Base-by-base conservation (phyloP, 1,140 invertebrate genomes). In the Anastrepha obliqua region DNA sequence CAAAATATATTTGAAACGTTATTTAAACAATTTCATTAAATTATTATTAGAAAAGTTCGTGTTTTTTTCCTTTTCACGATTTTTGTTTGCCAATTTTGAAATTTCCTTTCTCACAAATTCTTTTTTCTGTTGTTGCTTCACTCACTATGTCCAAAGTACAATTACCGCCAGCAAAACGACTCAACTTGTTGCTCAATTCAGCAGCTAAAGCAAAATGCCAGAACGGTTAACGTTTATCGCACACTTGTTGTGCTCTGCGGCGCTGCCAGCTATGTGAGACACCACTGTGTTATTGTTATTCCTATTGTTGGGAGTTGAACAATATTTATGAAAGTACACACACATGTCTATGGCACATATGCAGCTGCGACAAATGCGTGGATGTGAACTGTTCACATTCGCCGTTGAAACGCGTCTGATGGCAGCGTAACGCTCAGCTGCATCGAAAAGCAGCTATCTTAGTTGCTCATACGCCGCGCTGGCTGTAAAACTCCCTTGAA, bases 201-300 rank as follows among this genome's bases (percentile, higher is more conserved):
- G 29, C 74, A 55, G 47, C 17, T 3, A 81, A 81, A 51, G 42
- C 11, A 81, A 81, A 62, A 55, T 74, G 70, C 39, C 44, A 29
- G 60, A 17, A 13, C 15, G n/a, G 60, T 13, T 4, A 81, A 81
- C 2, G 2, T 55, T 20, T 20, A 81, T 17, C 47, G 74, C 74
- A 81, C 74, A 81, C 74, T 81, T 81, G 74, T 81, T 81, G 74
- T 81, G 55, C n/a, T 81, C 74, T 47, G n/a, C 47, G 17, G 74
- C 44, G 47, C 4, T 17, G 2, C 42, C 11, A 17, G 15, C 29
- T 29, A 29, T 29, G 29, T 29, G 29, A 29, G 29, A 29, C 29
- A 29, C 29, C 29, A 29, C 17, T 58, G 5, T 81, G 17, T 81
- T 8, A 17, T 81, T 81, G 47, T 20, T 55, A 29, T 17, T 62